Base-by-base conservation (phyloP, 2,888 invertebrate species). In the Thecophora atra region DNA sequence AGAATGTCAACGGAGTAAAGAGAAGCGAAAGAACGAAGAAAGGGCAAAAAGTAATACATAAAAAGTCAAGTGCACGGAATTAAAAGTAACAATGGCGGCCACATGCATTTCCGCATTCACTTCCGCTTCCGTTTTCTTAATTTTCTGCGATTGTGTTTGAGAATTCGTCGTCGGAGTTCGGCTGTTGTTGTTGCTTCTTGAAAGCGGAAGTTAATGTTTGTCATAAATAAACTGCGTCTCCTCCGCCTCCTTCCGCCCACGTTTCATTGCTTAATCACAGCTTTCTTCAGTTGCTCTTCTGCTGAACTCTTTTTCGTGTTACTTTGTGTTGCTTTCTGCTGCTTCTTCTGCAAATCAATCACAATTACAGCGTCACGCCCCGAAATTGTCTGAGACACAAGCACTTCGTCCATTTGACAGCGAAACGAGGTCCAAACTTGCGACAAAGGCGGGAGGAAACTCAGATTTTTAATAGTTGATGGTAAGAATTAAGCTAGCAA, bases 321-420 rank as follows among this genome's bases (percentile, higher is more conserved):
- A 21, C 42, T 44, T 30, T 63, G n/a, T 19, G 63, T 44, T 47
- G 47, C 26, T 26, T 26, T 65, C 52, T 54, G 6, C 19, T 54
- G 42, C 13, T 42, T 42, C 28, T 28, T 8, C 24, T 80, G 75
- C 75, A 76, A 78, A 83, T 83, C 80, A 81, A 83, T 84, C 83
- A 83, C 79, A 81, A 81, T 83, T 82, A 83, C 81, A 81, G 51
- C 13, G 52, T 19, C 26, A 52, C 28, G 37, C 37, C 37, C 37
- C 2, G 37, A 37, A 37, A 8, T 6, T 37, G 37, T 37, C 37
- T 8, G 37, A 37, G 37, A 11, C 37, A 37, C 7, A 1, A 2
- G 37, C 37, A 37, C 0, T 1, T 6, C 1, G 37, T 37, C 37
- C 6, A 37, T 37, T 37, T 37, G 37, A 37, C 37, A 37, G 37